Percentiles rank a stretch among this genome's conserved stretches.
phyloP scores from a whole-genome alignment of 1,140 invertebrate species.

The silkworm (Bombyx mori) region DNA sequence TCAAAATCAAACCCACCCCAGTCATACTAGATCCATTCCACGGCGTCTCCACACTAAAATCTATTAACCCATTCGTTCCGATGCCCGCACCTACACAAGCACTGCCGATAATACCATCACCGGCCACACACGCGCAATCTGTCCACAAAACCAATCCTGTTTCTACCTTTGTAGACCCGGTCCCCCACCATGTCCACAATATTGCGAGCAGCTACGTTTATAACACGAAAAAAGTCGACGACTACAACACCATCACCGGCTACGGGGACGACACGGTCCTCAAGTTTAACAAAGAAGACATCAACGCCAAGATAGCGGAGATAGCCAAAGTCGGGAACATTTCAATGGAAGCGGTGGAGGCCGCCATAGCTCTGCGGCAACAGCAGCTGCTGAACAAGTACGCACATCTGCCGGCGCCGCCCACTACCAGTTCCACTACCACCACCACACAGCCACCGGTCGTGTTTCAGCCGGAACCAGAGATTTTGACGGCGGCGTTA shows the following conservation, averaged over 20 bases:
- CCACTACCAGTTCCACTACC: conserved; percentile 65
- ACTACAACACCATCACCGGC: conserved; percentile 61
- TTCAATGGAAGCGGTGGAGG: conserved; percentile 80
- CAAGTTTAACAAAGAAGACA: conserved; percentile 59
- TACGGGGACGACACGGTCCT: conserved; percentile 57
- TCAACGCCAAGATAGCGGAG: conserved; percentile 64
- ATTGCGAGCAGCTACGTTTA: conserved; percentile 43
- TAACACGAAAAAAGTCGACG: conserved; percentile 62
- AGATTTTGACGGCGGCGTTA: conserved; percentile 37
- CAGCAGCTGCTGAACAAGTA: conserved; percentile 76
- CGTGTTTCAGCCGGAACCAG: conserved; percentile 55
- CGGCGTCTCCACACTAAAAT: conserved; percentile 59
- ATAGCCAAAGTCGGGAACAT: conserved; percentile 78
- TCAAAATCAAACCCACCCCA: conserved; percentile 51
- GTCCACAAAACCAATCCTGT: conserved; percentile 49
- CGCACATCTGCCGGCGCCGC: conserved; percentile 62
- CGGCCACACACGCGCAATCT: conserved; percentile 27
- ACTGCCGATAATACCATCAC: conserved; percentile 52
- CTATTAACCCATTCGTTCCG: conserved; percentile 65
- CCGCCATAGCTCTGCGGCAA: conserved; percentile 78
- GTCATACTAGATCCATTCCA: conserved; percentile 40
- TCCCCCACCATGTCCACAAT: conserved; percentile 56
- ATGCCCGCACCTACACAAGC: conserved; percentile 56
- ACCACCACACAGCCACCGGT: conserved; percentile 59
- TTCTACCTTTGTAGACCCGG: conserved; percentile 66